Evolutionary conservation across 2,888 invertebrate genomes (phyloP).

Genomic region (Margaritifera margaritifera): DNA sequence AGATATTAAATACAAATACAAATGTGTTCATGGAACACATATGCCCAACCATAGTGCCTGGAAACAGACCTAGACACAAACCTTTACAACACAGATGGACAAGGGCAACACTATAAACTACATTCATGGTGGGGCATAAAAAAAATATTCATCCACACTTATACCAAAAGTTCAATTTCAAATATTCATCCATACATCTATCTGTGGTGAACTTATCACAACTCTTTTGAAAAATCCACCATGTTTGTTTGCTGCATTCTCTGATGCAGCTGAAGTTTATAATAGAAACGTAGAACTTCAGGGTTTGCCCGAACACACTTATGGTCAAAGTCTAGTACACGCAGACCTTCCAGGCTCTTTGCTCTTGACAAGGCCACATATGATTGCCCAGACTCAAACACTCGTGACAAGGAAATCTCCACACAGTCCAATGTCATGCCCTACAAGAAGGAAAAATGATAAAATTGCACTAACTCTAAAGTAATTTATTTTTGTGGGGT

Average conservation of each 20-base stretch:
- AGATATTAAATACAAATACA: too few species aligned
- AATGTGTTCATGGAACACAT: too few species aligned
- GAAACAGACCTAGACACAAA: too few species aligned
- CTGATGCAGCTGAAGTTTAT: conserved; percentile 52
- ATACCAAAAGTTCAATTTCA: too few species aligned
- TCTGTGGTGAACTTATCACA: too few species aligned
- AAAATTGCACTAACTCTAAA: background rate
- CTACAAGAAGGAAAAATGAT: conserved; percentile 75
- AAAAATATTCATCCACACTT: too few species aligned
- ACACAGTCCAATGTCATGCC: conserved; percentile 95
- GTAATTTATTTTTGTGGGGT: too few species aligned
- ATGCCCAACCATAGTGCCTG: too few species aligned
- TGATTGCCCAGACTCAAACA: conserved; percentile 96
- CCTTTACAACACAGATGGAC: too few species aligned
- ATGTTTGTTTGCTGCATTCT: conserved; percentile 47
- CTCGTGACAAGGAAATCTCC: conserved; percentile 91
- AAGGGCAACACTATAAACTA: too few species aligned
- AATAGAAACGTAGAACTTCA: conserved; percentile 86
- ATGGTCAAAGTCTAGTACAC: conserved; percentile 89
- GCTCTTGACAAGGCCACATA: conserved; percentile 96
- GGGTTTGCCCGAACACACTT: conserved; percentile 92
- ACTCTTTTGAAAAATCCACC: conserved; percentile 30
- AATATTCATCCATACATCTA: too few species aligned
- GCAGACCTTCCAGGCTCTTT: conserved; percentile 86
- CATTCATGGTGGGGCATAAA: too few species aligned